These are phyloP conservation scores for Volucella zonaria DNA, from an alignment of 2,888 invertebrate genomes.

Conservation along the genomic window DNA sequence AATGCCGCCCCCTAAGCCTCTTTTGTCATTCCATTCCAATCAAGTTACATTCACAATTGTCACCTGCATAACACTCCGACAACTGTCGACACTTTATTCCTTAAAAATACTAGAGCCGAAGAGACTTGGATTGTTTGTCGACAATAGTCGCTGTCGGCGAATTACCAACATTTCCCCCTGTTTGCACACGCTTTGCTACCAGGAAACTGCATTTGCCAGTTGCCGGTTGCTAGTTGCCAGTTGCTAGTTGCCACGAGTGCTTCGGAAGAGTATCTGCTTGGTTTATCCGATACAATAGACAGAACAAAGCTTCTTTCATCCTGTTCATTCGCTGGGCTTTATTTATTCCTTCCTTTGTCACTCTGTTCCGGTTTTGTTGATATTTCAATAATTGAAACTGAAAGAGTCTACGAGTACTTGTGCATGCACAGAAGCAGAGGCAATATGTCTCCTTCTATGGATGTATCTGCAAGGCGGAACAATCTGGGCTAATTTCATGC, in stretches of 20 bases:
- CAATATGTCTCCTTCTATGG: conserved; percentile 11
- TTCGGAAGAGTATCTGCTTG: conserved; percentile 40
- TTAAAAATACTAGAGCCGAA: conserved; percentile 15
- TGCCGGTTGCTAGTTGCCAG: too few relatives aligned
- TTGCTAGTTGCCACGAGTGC: too few relatives aligned
- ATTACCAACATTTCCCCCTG: conserved; percentile 65
- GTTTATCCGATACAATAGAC: conserved; percentile 45
- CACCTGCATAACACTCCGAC: conserved; percentile 38
- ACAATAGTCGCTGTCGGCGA: conserved; percentile 50
- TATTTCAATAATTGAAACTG: conserved; percentile 64
- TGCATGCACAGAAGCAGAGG: too few relatives aligned
- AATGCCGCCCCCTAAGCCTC: conserved; percentile 13
- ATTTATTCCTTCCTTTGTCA: conserved; percentile 13
- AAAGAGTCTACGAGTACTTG: conserved; percentile 28
- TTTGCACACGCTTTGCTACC: conserved; percentile 58
- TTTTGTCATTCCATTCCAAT: conserved; percentile 31
- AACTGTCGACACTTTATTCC: conserved; percentile 24
- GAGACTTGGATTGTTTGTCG: conserved; percentile 48
- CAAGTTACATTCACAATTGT: conserved; percentile 44
- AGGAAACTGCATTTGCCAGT: conserved; percentile 54
- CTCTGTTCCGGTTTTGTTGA: conserved; percentile 8
- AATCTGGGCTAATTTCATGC: conserved; percentile 57
- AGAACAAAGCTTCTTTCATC: conserved; percentile 51
- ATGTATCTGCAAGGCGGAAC: conserved; percentile 20
- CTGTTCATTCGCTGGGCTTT: conserved; percentile 17